Evolutionary conservation across 2,797 vertebrate species (phyloP).

Genomic region (Botia kubotai): DNA sequence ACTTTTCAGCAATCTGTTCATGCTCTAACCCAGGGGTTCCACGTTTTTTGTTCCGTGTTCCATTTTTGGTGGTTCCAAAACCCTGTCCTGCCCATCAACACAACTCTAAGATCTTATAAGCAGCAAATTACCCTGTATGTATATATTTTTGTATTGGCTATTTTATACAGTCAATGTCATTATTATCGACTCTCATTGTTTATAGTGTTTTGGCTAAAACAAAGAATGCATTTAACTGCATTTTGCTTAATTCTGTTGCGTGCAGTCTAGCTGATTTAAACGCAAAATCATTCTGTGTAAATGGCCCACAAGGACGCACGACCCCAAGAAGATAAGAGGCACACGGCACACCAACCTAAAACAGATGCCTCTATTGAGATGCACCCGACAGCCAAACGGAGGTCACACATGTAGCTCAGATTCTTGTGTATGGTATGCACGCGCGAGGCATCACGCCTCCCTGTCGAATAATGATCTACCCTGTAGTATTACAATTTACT

Average conservation of each 20-base stretch:
- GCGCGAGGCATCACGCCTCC: not conserved
- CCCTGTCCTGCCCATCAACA: not conserved
- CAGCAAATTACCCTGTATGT: not conserved
- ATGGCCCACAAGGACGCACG: not conserved
- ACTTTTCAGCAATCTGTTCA: not conserved
- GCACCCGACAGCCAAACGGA: slow-evolving; percentile 15
- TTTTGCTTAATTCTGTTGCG: not conserved
- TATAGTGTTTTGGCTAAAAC: not conserved
- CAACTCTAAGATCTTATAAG: not conserved
- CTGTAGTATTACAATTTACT: slow-evolving; percentile 33
- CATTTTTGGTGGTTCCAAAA: not conserved
- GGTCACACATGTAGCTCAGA: slow-evolving; percentile 14
- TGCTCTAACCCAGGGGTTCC: not conserved
- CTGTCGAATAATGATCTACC: slow-evolving; percentile 38
- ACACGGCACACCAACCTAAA: not conserved
- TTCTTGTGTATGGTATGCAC: not conserved
- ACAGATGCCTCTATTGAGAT: slow-evolving; percentile 9
- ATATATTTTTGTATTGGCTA: not conserved
- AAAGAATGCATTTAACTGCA: too few species aligned
- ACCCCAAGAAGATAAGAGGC: not conserved
- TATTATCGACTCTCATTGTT: not conserved
- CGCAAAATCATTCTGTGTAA: not conserved
- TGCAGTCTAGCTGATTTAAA: not conserved
- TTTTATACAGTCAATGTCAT: not conserved
- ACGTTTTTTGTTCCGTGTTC: not conserved